phyloP scores from a whole-genome alignment of 2,797 vertebrate genomes.

The Amblyopsis hoosieri region DNA sequence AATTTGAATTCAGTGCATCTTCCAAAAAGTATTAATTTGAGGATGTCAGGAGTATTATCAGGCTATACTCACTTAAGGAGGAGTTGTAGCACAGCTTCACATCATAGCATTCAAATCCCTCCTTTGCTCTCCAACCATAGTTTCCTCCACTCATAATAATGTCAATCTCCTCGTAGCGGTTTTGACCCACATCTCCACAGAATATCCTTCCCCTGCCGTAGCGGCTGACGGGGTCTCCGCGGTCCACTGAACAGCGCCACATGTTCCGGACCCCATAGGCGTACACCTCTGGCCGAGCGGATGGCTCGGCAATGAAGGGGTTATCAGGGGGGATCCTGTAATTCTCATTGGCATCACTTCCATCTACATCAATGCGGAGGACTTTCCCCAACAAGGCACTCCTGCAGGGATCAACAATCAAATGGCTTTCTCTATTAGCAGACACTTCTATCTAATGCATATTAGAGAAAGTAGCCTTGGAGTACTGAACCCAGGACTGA shows the following conservation, averaged over 20 bases:
- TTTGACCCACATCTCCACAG: slow-evolving; percentile 95
- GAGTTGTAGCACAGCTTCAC: slow-evolving; percentile 90
- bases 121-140: slow-evolving; percentile 94
- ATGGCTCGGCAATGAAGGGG: slow-evolving; percentile 80
- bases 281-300: slow-evolving; percentile 87
- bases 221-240: slow-evolving; percentile 82
- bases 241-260: slow-evolving; percentile 97
- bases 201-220: slow-evolving; percentile 91
- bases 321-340: slow-evolving; percentile 91
- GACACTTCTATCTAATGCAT: too few species aligned
- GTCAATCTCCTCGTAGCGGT: slow-evolving; percentile 94
- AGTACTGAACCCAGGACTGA: too few species aligned
- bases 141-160: slow-evolving; percentile 90
- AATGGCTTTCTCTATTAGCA: too few species aligned
- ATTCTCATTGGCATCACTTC: slow-evolving; percentile 80
- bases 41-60: too few species aligned
- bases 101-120: slow-evolving; percentile 95
- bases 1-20: too few species aligned
- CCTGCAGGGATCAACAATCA: background rate
- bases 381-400: slow-evolving; percentile 88
- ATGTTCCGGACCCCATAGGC: slow-evolving; percentile 93
- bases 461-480: too few species aligned
- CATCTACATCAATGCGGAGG: slow-evolving; percentile 88
- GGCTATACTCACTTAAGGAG: slow-evolving; percentile 82
- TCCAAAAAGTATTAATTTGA: too few species aligned